These are phyloP conservation scores for Camponotus floridanus DNA, from an alignment of 1,140 invertebrate genomes.

Conservation along the genomic window DNA sequence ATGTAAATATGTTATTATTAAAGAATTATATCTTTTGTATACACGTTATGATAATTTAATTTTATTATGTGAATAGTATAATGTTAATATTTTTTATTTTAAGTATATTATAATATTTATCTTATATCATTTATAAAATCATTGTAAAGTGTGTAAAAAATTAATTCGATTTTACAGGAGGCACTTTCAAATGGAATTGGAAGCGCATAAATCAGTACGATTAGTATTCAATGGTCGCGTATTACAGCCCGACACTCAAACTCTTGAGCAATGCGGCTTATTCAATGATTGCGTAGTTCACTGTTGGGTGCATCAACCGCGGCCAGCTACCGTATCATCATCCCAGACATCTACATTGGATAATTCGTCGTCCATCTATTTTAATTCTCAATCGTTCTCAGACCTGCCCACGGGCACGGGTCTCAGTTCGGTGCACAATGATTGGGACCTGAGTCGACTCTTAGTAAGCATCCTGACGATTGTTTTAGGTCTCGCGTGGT, in stretches of 20 bases:
- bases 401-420: constrained; percentile 82
- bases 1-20: background rate
- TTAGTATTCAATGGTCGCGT: constrained; percentile 96
- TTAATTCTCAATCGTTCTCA: constrained; percentile 79
- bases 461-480: constrained; percentile 84
- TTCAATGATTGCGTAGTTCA: constrained; percentile 96
- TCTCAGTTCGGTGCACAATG: constrained; percentile 83
- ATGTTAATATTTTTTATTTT: background rate
- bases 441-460: constrained; percentile 86
- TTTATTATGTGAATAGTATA: background rate
- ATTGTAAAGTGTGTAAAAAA: background rate
- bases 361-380: constrained; percentile 80
- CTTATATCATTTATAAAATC: too few relatives aligned
- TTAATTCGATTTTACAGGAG: constrained; percentile 86
- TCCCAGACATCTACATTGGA: constrained; percentile 71
- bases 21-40: background rate
- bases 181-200: constrained; percentile 93
- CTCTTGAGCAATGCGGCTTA: constrained; percentile 92
- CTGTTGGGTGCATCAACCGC: constrained; percentile 91
- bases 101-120: background rate
- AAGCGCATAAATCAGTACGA: constrained; percentile 91
- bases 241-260: constrained; percentile 91
- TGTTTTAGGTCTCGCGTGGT: constrained; percentile 88
- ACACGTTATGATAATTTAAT: too few relatives aligned
- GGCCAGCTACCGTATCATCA: constrained; percentile 74